A percentile compares a stretch with the other conserved stretches of the same genome.
Conservation (phyloP, 2,113 vertebrate genomes). For the Odocoileus hemionus region DNA sequence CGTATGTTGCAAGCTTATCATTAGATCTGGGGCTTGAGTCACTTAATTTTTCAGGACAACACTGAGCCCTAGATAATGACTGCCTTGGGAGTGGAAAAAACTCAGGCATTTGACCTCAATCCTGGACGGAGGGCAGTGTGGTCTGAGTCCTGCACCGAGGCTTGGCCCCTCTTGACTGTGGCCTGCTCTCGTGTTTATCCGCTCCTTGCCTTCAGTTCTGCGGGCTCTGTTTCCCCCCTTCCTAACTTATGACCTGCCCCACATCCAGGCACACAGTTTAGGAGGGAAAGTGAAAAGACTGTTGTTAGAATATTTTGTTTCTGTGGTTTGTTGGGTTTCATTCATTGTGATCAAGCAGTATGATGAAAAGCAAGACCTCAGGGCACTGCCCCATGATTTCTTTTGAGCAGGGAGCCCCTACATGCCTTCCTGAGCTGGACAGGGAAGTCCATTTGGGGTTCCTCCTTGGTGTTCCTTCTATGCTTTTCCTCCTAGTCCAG, state of each 20-base stretch:
- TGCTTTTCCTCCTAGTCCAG: background rate
- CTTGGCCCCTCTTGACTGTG: background rate
- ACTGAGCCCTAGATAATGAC: background rate
- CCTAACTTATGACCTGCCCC: background rate
- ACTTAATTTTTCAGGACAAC: background rate
- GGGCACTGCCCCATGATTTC: background rate
- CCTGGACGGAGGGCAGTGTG: background rate
- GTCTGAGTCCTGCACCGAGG: background rate
- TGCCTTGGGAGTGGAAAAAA: background rate
- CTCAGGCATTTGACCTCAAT: background rate
- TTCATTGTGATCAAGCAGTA: background rate
- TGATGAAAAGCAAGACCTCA: background rate
- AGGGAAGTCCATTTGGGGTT: background rate
- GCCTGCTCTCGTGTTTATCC: accelerated
- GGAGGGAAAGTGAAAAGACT: background rate
- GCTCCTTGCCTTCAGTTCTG: background rate
- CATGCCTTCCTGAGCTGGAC: background rate
- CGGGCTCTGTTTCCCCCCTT: background rate
- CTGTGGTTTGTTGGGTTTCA: background rate
- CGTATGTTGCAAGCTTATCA: background rate
- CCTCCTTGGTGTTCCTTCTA: background rate
- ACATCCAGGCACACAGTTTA: background rate
- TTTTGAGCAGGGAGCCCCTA: background rate
- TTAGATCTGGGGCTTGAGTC: background rate
- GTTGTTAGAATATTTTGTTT: background rate